phyloP scores from a whole-genome alignment of 2,888 invertebrate genomes.

The Copidosoma aretas region DNA sequence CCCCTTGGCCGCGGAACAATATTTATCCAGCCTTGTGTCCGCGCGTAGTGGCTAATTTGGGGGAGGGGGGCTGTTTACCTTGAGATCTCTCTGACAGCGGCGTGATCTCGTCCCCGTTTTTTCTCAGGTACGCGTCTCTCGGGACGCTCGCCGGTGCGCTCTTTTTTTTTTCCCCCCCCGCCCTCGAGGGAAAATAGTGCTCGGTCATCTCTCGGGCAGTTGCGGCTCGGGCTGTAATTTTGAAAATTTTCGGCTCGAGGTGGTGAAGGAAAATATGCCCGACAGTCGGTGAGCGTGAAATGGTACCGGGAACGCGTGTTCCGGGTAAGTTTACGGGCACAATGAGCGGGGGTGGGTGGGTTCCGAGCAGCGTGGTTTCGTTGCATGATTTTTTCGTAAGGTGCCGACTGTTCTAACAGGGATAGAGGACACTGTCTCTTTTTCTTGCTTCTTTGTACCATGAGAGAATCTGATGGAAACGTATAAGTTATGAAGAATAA shows the following conservation, averaged over 20 bases:
- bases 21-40: conserved; percentile 51
- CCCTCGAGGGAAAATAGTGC: conserved; percentile 8
- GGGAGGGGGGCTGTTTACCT: background rate
- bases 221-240: conserved; percentile 21
- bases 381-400: too few relatives aligned
- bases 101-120: background rate
- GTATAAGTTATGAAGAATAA: too few relatives aligned
- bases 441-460: too few relatives aligned
- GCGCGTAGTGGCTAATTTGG: conserved; percentile 53
- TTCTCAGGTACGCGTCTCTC: conserved; percentile 4
- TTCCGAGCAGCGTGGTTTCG: too few relatives aligned
- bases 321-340: too few relatives aligned
- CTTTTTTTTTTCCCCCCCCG: conserved; percentile 1
- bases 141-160: background rate
- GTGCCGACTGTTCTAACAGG: too few relatives aligned
- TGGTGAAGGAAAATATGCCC: background rate
- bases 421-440: too few relatives aligned
- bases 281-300: conserved; percentile 2
- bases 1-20: conserved; percentile 49
- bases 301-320: background rate
- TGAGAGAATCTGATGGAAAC: too few relatives aligned
- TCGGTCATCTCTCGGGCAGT: conserved; percentile 8
- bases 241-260: conserved; percentile 12
- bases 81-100: background rate
- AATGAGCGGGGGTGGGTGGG: too few relatives aligned